Conservation (phyloP, 2,888 invertebrate genomes). For the Lissocephala sabroskyi region DNA sequence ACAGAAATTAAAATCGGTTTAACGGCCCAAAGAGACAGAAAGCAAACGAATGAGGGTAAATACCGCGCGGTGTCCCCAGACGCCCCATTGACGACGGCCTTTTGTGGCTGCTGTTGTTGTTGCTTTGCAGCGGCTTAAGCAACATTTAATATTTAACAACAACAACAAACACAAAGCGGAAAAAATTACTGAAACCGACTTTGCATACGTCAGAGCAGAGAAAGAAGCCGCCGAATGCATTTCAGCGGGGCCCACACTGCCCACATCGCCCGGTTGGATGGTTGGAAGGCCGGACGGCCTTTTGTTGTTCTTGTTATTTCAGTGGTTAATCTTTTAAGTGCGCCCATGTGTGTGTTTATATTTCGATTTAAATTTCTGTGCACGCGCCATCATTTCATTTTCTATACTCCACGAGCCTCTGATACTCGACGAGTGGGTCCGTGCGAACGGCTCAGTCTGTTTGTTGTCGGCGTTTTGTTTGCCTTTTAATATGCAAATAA, state of each 20-base stretch:
- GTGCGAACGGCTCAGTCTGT: slow-evolving; percentile 20
- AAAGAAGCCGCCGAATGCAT: too few species aligned
- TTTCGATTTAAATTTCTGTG: slow-evolving; percentile 55
- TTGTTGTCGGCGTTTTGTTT: slow-evolving; percentile 34
- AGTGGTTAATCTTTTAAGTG: slow-evolving; percentile 60
- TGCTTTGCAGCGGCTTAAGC: slow-evolving; percentile 41
- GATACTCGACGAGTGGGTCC: slow-evolving; percentile 22
- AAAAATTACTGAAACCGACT: slow-evolving; percentile 9
- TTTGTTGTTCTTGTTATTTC: too few species aligned
- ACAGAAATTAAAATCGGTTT: slow-evolving; percentile 37
- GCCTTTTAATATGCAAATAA: slow-evolving; percentile 5
- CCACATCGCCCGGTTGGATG: too few species aligned
- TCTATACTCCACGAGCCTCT: slow-evolving; percentile 14
- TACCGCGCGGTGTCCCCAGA: too few species aligned
- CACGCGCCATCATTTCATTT: slow-evolving; percentile 55
- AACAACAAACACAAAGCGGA: slow-evolving; percentile 30
- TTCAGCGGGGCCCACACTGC: too few species aligned
- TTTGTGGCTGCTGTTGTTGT: slow-evolving; percentile 47
- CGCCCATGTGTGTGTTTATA: slow-evolving; percentile 41
- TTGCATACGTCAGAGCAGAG: too few species aligned
- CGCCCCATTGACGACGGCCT: too few species aligned
- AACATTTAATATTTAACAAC: slow-evolving; percentile 53
- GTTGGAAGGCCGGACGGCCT: too few species aligned
- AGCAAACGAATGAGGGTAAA: background rate
- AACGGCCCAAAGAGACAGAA: slow-evolving; percentile 23